These are phyloP conservation scores for Irena cyanogastra DNA, from an alignment of 2,113 vertebrate genomes.

Conservation along the genomic window DNA sequence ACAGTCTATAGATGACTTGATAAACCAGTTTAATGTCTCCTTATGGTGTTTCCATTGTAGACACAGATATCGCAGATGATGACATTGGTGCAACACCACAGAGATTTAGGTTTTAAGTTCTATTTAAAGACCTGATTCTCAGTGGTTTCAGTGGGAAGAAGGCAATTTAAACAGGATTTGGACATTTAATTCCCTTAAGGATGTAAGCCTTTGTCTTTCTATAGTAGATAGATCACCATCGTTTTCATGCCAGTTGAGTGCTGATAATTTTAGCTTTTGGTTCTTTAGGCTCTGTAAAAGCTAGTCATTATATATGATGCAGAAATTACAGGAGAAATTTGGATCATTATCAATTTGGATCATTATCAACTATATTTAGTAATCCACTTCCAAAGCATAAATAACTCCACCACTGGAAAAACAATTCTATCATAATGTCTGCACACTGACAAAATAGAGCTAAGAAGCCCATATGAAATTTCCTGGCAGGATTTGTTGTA, in stretches of 20 bases:
- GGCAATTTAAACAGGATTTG: slow-evolving; percentile 13
- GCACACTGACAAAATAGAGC: not conserved
- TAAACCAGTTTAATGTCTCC: not conserved
- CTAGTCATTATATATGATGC: not conserved
- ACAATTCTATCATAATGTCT: not conserved
- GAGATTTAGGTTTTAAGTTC: not conserved
- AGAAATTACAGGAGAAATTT: not conserved
- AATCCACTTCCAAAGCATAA: not conserved
- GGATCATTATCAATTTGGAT: not conserved
- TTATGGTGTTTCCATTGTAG: not conserved
- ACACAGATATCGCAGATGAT: not conserved
- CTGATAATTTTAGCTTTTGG: not conserved
- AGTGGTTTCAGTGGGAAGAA: not conserved
- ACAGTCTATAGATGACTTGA: not conserved
- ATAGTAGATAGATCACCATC: not conserved
- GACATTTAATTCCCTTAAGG: not conserved
- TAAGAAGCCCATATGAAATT: not conserved
- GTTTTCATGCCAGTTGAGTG: not conserved
- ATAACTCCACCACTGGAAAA: not conserved
- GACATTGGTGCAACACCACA: not conserved
- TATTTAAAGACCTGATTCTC: not conserved
- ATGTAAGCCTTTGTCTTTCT: not conserved
- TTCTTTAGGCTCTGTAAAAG: not conserved
- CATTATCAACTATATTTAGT: not conserved
- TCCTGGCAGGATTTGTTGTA: not conserved